Evolutionary conservation across 2,113 vertebrate genomes (phyloP).

Genomic region (Lipotes vexillifer): DNA sequence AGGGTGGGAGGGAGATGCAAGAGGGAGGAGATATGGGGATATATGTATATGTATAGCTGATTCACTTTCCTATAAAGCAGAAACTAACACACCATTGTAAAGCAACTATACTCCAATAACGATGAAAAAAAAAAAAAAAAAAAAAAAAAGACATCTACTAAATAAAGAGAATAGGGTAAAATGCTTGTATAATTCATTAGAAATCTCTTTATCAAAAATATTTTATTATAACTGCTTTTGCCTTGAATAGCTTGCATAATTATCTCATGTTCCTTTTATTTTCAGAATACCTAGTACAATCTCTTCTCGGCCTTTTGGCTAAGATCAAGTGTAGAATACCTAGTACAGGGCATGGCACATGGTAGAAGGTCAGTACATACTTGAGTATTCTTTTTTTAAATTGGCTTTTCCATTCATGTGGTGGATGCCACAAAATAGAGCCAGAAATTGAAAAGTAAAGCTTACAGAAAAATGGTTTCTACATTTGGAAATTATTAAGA

Average conservation of each 20-base stretch:
- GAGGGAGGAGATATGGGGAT: no score
- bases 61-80: no score
- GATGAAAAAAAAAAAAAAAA: no score
- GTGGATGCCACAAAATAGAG: background rate
- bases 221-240: background rate
- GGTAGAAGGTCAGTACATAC: background rate
- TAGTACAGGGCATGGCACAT: background rate
- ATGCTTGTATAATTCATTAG: background rate
- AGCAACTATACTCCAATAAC: no score
- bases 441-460: background rate
- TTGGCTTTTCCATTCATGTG: background rate
- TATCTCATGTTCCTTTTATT: background rate
- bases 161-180: background rate
- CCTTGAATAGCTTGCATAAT: background rate
- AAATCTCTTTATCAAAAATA: background rate
- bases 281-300: background rate
- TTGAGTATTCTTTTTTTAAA: background rate
- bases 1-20: no score
- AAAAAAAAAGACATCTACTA: background rate
- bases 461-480: background rate
- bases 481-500: background rate
- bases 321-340: background rate
- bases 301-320: no score
- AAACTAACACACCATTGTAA: no score
- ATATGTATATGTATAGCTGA: no score